Percentiles rank a stretch among this genome's conserved stretches.
Conservation (phyloP, 2,888 invertebrate genomes). For the Cremastinae sp. region DNA sequence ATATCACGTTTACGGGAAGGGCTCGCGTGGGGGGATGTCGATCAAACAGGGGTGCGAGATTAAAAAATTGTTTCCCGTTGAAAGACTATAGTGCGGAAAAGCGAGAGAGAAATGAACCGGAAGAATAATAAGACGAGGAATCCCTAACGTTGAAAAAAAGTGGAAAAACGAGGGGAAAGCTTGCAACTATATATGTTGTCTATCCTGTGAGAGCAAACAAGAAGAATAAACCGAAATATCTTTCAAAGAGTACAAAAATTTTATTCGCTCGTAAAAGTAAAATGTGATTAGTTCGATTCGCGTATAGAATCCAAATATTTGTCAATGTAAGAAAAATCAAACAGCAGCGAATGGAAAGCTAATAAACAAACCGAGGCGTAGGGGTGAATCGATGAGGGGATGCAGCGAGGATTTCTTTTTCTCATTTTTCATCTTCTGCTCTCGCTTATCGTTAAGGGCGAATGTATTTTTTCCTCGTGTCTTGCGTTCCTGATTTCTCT, state of each 20-base stretch:
- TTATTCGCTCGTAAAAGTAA: background rate
- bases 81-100: background rate
- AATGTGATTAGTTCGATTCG: background rate
- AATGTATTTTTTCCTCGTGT: background rate
- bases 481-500: constrained; percentile 21
- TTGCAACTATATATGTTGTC: constrained; percentile 40
- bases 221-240: constrained; percentile 13
- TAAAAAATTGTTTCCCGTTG: constrained; percentile 39
- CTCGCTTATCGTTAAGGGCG: background rate
- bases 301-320: constrained; percentile 38
- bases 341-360: constrained; percentile 27
- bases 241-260: background rate
- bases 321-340: constrained; percentile 30
- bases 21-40: constrained; percentile 5
- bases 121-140: too few relatives aligned
- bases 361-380: constrained; percentile 32
- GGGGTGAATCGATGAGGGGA: constrained; percentile 16
- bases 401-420: constrained; percentile 26
- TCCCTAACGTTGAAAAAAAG: background rate
- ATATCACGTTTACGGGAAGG: constrained; percentile 1
- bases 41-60: constrained; percentile 31
- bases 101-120: too few relatives aligned
- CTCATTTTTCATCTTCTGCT: constrained; percentile 42
- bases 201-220: constrained; percentile 4
- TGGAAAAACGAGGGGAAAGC: constrained; percentile 14